Percentiles rank a stretch among this genome's conserved stretches.
Evolutionary conservation across 2,797 vertebrate species (phyloP).

Genomic region (Crenuchus spilurus): DNA sequence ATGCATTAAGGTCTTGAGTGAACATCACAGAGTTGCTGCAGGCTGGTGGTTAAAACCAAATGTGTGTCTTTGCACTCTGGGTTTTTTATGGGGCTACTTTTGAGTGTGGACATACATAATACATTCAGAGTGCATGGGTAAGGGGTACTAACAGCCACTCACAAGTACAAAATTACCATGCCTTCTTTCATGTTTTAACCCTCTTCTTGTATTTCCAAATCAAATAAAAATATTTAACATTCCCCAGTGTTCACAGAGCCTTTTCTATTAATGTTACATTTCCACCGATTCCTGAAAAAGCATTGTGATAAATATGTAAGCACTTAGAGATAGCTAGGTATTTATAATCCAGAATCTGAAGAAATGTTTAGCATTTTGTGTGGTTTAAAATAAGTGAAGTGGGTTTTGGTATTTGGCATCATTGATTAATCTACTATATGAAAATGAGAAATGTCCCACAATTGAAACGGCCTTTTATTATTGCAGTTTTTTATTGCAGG

Average conservation of each 20-base stretch:
- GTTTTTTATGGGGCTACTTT: conserved; percentile 20
- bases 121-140: conserved; percentile 25
- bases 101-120: conserved; percentile 29
- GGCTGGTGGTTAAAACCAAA: conserved; percentile 8
- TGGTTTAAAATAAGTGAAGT: neutral
- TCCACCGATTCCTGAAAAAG: neutral
- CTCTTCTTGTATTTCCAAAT: conserved; percentile 32
- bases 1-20: neutral
- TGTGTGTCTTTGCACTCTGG: conserved; percentile 1
- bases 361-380: neutral
- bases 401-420: neutral
- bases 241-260: neutral
- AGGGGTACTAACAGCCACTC: conserved; percentile 21
- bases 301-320: neutral
- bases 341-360: neutral
- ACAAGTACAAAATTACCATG: conserved; percentile 20
- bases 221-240: conserved; percentile 17
- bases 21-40: conserved; percentile 9
- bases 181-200: conserved; percentile 36
- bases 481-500: no score
- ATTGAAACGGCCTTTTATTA: no score
- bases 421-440: neutral
- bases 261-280: neutral
- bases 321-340: neutral
- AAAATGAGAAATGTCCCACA: no score